Conservation (phyloP, 2,797 vertebrate genomes). For the Tenualosa thibaudeaui region DNA sequence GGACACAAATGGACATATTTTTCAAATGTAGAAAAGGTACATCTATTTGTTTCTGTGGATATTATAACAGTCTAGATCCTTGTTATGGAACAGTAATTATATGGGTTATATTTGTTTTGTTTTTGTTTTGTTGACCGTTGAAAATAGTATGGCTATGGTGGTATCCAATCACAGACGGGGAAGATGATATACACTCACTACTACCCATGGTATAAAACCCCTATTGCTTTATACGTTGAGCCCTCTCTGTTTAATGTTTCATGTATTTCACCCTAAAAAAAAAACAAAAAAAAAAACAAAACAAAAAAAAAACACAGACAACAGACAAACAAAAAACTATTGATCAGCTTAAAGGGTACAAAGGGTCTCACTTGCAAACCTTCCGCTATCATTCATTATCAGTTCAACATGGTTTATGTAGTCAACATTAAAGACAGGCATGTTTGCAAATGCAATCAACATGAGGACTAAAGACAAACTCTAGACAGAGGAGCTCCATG, state of each 20-base stretch:
- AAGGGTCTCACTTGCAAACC: not conserved
- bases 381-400: not conserved
- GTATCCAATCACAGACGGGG: not conserved
- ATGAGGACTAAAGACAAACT: not conserved
- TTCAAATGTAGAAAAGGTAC: not conserved
- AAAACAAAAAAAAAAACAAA: no score
- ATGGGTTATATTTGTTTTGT: not conserved
- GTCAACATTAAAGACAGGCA: slow-evolving; percentile 1
- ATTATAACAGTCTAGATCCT: slow-evolving; percentile 6
- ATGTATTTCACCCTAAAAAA: not conserved
- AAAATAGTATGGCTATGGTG: not conserved
- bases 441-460: not conserved
- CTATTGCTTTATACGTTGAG: not conserved
- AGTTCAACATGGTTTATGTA: slow-evolving; percentile 7
- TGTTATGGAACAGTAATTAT: not conserved
- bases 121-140: not conserved
- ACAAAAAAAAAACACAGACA: no score
- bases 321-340: not conserved
- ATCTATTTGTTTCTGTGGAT: not conserved
- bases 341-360: not conserved
- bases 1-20: not conserved
- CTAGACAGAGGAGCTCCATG: slow-evolving; percentile 20
- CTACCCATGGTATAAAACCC: not conserved
- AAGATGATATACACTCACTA: not conserved
- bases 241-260: not conserved